These are phyloP conservation scores for Trichogramma pretiosum DNA, from an alignment of 1,140 invertebrate genomes.

Conservation along the genomic window DNA sequence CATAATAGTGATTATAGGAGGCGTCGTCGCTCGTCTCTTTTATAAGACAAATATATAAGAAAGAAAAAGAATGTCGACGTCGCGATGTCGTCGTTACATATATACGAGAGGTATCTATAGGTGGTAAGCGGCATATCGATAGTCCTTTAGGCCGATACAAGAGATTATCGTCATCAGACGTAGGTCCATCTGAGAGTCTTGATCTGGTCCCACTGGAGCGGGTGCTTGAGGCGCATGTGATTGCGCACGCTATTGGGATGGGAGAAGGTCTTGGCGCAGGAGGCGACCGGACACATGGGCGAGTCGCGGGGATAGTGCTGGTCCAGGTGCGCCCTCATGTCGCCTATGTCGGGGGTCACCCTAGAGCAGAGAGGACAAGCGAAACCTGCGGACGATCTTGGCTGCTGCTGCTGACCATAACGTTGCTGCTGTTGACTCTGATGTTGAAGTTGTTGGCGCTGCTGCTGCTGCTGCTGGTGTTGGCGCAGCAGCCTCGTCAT, in stretches of 20 bases:
- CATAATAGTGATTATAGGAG: too few species aligned
- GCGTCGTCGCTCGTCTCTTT: too few species aligned
- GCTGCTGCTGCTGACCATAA: conserved; percentile 33
- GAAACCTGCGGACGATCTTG: conserved; percentile 35
- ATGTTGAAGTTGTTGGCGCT: conserved; percentile 18
- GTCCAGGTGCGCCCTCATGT: conserved; percentile 63
- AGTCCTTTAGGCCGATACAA: too few species aligned
- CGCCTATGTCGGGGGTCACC: conserved; percentile 53
- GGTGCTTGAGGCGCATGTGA: conserved; percentile 74
- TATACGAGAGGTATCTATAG: too few species aligned
- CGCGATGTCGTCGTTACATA: too few species aligned
- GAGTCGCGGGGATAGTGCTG: conserved; percentile 74
- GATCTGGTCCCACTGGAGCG: conserved; percentile 68
- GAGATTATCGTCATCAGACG: too few species aligned
- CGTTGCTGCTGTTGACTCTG: conserved; percentile 27
- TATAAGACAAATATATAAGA: too few species aligned
- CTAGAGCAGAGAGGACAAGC: conserved; percentile 64
- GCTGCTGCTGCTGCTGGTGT: conserved; percentile 39
- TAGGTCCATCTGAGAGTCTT: conserved; percentile 69
- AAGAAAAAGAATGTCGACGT: too few species aligned
- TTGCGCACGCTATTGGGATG: conserved; percentile 76
- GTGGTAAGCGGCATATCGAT: too few species aligned
- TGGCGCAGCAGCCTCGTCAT: conserved; percentile 35
- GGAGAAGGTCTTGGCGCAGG: conserved; percentile 63
- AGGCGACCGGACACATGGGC: conserved; percentile 64